Base-by-base conservation (phyloP, 2,797 vertebrate species). In the Onychomys leucogaster region DNA sequence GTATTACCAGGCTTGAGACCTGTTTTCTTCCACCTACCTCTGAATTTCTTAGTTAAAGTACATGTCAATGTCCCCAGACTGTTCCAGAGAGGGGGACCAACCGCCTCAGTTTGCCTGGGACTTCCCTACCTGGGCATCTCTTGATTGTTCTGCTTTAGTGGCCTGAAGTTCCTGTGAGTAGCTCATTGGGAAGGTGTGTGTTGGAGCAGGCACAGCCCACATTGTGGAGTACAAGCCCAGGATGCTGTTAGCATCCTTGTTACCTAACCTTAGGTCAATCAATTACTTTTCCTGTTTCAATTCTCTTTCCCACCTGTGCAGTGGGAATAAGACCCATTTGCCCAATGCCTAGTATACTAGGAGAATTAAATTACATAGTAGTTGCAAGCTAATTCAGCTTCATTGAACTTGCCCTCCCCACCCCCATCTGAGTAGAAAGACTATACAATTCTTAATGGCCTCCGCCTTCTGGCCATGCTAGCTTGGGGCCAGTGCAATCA, bases 241-340 rank as follows among this genome's bases (percentile, higher is more conserved):
- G 65, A 7, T 23, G 61, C 94, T 83, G 43, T 92, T 88, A 65
- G 25, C 61, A 61, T 61, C 59, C 59, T 69, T 65, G 49, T 81
- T 86, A 78, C 77, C 92, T 92, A 89, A 96, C 96, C 94, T 83
- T 69, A 92, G 96, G 96, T 96, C 95, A 98, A 27, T 92, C 94
- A 92, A 92, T 95, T 97, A 95, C 81, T 46, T 93, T 89, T 75
- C 75, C 73, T 86, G 85, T 89, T 94, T 97, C 96, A 75, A 83
- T 92, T 93, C 57, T 94, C 89, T 82, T 85, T 71, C 69, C 67
- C 34, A 86, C 61, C 77, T 37, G 43, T 80, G 80, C 0, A 3
- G 49, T 89, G 94, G 90, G 94, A 96, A 92, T 96, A 95, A 93
- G 87, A 95, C 43, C 93, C 61, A 91, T 91, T 96, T 43, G 25